phyloP scores from a whole-genome alignment of 1,140 invertebrate genomes.

The Lepidurus arcticus region DNA sequence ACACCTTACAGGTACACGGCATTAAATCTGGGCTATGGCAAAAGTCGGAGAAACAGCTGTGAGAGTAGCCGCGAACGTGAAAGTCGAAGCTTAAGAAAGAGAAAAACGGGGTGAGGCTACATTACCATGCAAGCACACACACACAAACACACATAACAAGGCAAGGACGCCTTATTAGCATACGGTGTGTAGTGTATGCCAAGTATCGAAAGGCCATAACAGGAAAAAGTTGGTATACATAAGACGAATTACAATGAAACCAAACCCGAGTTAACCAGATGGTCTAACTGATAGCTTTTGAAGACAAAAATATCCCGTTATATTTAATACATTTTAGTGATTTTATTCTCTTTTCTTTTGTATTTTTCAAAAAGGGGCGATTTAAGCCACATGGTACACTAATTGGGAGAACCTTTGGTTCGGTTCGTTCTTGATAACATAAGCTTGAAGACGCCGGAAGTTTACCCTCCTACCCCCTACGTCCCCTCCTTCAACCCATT shows the following conservation, averaged over 20 bases:
- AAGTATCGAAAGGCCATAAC: neutral
- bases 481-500: neutral
- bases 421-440: neutral
- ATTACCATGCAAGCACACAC: neutral
- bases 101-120: neutral
- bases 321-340: too few relatives aligned
- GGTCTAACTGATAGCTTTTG: too few relatives aligned
- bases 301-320: too few relatives aligned
- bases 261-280: too few relatives aligned
- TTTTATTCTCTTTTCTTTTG: too few relatives aligned
- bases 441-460: neutral
- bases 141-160: neutral
- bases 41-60: neutral
- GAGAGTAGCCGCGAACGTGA: neutral
- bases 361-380: too few relatives aligned
- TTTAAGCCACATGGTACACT: too few relatives aligned
- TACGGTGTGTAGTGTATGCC: neutral
- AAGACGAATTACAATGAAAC: too few relatives aligned
- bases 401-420: neutral
- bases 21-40: neutral
- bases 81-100: neutral
- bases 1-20: conserved; percentile 7
- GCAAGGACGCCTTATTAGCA: conserved; percentile 8
- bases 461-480: neutral
- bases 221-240: neutral